phyloP scores from a whole-genome alignment of 35 echinoderm and acorn worm species.

The Heliocidaris tuberculata region DNA sequence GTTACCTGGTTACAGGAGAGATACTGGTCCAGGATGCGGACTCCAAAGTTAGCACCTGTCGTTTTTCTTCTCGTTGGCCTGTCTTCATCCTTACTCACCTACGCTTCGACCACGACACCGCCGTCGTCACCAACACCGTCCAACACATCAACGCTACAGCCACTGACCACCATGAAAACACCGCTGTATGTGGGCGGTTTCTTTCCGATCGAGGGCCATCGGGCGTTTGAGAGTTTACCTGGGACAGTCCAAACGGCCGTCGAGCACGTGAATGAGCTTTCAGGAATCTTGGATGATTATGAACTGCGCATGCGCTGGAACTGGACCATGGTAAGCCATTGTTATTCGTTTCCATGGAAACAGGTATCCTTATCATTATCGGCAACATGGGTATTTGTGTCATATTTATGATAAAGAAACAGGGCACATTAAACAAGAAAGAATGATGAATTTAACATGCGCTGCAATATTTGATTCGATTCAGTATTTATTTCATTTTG shows the following conservation, averaged over 20 bases:
- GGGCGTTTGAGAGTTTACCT: conserved; percentile 33
- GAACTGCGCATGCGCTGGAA: conserved; percentile 61
- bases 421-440: no score
- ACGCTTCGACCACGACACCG: not conserved
- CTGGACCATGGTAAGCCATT: conserved; percentile 56
- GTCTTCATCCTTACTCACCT: not conserved
- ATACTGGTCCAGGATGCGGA: not conserved
- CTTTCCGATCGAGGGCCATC: conserved; percentile 50
- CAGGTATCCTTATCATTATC: no score
- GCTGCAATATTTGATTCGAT: no score
- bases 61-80: no score
- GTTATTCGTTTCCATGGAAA: no score
- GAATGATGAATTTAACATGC: no score
- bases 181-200: conserved; percentile 61
- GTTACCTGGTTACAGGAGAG: no score
- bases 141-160: not conserved
- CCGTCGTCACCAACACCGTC: not conserved
- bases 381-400: no score
- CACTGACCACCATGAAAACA: not conserved
- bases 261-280: conserved; percentile 52
- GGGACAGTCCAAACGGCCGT: conserved; percentile 46
- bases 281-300: conserved; percentile 55
- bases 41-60: not conserved
- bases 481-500: no score
- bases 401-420: no score